A percentile compares a stretch with the other conserved stretches of the same genome.
Evolutionary conservation across 2,888 invertebrate species (phyloP).

Genomic region (Scaeva pyrastri): DNA sequence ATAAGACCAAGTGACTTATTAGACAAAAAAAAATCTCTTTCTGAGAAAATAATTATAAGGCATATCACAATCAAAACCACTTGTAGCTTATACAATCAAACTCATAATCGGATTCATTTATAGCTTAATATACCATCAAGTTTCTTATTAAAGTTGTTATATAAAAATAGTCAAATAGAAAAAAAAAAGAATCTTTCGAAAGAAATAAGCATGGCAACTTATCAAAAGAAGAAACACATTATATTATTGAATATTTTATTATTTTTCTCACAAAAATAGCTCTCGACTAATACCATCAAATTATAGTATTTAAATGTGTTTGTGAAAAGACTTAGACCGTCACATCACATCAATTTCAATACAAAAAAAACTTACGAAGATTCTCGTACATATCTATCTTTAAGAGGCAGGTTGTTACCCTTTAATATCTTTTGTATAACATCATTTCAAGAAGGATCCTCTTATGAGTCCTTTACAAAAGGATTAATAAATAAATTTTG

Average conservation of each 20-base stretch:
- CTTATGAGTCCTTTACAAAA: slow-evolving; percentile 15
- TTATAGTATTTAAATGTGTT: background rate
- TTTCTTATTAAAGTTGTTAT: background rate
- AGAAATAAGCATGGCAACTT: background rate
- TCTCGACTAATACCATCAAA: background rate
- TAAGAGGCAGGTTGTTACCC: background rate
- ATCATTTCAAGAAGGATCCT: background rate
- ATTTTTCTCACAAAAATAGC: background rate
- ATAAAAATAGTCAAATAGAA: too few species aligned
- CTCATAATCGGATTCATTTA: slow-evolving; percentile 1
- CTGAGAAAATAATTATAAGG: background rate
- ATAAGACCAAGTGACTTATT: too few species aligned
- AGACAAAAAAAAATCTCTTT: background rate
- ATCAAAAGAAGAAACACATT: background rate
- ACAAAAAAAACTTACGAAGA: too few species aligned
- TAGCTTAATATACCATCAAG: background rate
- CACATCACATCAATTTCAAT: background rate
- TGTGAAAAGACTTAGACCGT: background rate
- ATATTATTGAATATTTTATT: background rate
- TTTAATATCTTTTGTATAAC: background rate
- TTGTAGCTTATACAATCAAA: background rate
- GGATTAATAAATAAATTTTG: background rate
- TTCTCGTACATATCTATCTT: too few species aligned
- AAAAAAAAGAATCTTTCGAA: background rate
- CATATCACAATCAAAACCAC: background rate